Conservation (phyloP, 2,797 vertebrate genomes). For the Intellagama lesueurii region DNA sequence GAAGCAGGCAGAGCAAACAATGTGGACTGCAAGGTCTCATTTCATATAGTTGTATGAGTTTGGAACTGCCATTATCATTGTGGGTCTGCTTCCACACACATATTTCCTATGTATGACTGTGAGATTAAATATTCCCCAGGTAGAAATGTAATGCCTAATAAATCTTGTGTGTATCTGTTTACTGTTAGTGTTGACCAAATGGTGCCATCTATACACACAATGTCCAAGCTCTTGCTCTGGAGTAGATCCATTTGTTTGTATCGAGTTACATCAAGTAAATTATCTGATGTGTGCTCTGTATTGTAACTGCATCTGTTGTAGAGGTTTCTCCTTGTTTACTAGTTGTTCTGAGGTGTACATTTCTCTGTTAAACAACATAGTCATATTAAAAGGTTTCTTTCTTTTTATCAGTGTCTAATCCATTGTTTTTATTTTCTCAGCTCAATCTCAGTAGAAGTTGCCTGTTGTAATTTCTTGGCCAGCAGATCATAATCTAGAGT, state of each 20-base stretch:
- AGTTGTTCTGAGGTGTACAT: not conserved
- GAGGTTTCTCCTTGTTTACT: not conserved
- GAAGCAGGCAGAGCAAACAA: conserved; percentile 29
- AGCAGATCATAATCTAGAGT: not conserved
- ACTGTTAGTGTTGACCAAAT: not conserved
- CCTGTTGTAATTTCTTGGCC: not conserved
- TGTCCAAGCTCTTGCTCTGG: not conserved
- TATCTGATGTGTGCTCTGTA: not conserved
- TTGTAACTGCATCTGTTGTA: not conserved
- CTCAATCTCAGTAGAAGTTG: not conserved
- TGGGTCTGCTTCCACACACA: not conserved
- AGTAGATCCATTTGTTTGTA: not conserved
- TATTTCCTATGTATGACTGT: not conserved
- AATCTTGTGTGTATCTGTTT: not conserved
- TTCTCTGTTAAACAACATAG: not conserved
- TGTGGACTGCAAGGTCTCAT: conserved; percentile 22
- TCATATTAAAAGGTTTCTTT: not conserved
- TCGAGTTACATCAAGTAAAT: not conserved
- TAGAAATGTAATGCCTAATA: not conserved
- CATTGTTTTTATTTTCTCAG: not conserved
- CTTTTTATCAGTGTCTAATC: not conserved
- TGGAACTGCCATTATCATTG: not conserved
- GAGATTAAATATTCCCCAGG: not conserved
- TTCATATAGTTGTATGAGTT: conserved; percentile 2
- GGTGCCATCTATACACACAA: not conserved